Evolutionary conservation across 35 echinoderm and acorn worm genomes (phyloP).

Genomic region (Apostichopus japonicus): DNA sequence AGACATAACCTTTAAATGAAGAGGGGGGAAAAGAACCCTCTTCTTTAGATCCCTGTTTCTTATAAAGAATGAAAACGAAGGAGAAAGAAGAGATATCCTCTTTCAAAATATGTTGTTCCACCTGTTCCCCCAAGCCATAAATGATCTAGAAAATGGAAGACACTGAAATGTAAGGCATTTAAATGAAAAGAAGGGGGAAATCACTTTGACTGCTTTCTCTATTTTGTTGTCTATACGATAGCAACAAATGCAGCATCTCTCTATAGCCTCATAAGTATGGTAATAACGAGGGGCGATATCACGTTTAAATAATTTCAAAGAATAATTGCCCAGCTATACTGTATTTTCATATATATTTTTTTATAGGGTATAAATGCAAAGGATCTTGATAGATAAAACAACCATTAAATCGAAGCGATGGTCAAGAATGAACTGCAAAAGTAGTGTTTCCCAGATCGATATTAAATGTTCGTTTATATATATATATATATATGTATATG

Average conservation of each 20-base stretch:
- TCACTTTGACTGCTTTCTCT: neutral
- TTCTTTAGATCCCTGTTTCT: neutral
- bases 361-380: no score
- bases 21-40: neutral
- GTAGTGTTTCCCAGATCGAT: no score
- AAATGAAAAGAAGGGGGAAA: neutral
- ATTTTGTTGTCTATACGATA: neutral
- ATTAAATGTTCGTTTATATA: no score
- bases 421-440: no score
- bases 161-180: neutral
- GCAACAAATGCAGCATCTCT: neutral
- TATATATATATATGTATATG: no score
- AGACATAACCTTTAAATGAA: neutral
- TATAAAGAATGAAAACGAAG: neutral
- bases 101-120: slow-evolving; percentile 24
- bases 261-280: neutral
- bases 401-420: no score
- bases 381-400: no score
- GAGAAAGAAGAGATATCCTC: neutral
- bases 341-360: no score
- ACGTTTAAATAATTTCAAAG: neutral
- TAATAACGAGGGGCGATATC: neutral
- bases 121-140: slow-evolving; percentile 1
- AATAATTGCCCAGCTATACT: no score
- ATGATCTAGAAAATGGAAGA: slow-evolving; percentile 1